A percentile compares a stretch with the other conserved stretches of the same genome.
Evolutionary conservation across 2,113 vertebrate genomes (phyloP).

Genomic region (Dunckerocampus dactyliophorus): DNA sequence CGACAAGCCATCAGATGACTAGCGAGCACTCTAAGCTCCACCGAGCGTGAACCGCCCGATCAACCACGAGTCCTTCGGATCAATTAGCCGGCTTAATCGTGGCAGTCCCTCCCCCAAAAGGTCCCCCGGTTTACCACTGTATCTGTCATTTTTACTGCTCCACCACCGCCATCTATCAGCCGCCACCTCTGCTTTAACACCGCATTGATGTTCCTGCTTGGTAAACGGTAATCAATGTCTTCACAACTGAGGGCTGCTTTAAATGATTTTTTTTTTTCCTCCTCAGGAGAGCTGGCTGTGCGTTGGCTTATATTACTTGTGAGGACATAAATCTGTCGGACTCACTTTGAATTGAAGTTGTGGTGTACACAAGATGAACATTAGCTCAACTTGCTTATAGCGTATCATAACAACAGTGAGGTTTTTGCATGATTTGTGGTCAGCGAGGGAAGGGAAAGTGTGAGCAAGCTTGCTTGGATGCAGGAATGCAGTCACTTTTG

Average conservation of each 20-base stretch:
- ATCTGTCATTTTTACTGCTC: slow-evolving; percentile 57
- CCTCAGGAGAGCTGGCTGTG: not conserved
- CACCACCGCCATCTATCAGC: slow-evolving; percentile 45
- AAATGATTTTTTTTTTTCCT: slow-evolving; percentile 51
- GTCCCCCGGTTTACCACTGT: slow-evolving; percentile 33
- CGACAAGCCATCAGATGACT: slow-evolving; percentile 53
- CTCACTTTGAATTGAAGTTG: not conserved
- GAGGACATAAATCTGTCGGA: slow-evolving; percentile 2
- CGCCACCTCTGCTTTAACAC: slow-evolving; percentile 43
- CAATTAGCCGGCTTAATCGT: slow-evolving; percentile 53
- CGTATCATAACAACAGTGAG: no score
- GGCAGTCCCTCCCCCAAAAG: slow-evolving; percentile 30
- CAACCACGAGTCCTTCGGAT: slow-evolving; percentile 43
- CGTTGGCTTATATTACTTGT: not conserved
- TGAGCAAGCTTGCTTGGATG: slow-evolving; percentile 2
- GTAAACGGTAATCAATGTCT: slow-evolving; percentile 76
- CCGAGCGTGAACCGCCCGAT: slow-evolving; percentile 19
- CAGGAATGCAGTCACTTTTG: slow-evolving; percentile 57
- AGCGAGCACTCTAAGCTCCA: slow-evolving; percentile 20
- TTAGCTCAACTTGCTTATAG: no score
- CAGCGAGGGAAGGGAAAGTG: not conserved
- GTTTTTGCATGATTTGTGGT: slow-evolving; percentile 5
- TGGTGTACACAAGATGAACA: not conserved
- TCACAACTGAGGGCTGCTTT: slow-evolving; percentile 56
- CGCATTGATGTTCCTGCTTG: slow-evolving; percentile 63